These are phyloP conservation scores for Unio delphinus DNA, from an alignment of 2,888 invertebrate species.

Conservation along the genomic window DNA sequence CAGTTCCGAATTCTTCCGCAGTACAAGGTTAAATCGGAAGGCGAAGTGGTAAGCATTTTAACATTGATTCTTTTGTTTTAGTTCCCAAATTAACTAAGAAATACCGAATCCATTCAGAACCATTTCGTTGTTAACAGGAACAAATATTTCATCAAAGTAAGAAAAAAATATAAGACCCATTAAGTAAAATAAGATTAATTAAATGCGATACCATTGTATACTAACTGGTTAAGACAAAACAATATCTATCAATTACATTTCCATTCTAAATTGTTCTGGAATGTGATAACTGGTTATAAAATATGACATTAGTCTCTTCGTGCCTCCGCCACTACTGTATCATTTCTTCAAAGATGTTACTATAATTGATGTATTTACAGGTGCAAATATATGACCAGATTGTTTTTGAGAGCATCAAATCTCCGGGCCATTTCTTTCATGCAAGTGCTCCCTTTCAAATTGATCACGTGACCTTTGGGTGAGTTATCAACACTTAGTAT, in stretches of 20 bases:
- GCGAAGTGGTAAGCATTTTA: conserved; percentile 66
- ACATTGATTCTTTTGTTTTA: neutral
- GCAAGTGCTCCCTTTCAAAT: conserved; percentile 68
- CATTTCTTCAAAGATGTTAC: too few relatives aligned
- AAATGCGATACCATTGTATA: too few relatives aligned
- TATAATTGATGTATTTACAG: conserved; percentile 34
- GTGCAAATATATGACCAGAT: conserved; percentile 71
- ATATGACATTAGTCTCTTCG: too few relatives aligned
- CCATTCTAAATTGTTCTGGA: too few relatives aligned
- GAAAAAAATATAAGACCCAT: too few relatives aligned
- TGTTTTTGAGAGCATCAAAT: conserved; percentile 70
- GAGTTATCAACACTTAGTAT: conserved; percentile 16
- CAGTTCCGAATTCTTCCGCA: conserved; percentile 70
- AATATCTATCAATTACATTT: too few relatives aligned
- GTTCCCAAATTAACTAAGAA: neutral
- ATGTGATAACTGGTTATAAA: too few relatives aligned
- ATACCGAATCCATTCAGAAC: neutral
- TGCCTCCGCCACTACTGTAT: too few relatives aligned
- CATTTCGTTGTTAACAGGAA: too few relatives aligned
- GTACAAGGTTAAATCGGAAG: conserved; percentile 71
- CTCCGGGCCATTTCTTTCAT: conserved; percentile 70
- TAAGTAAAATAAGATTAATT: too few relatives aligned
- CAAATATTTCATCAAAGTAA: too few relatives aligned
- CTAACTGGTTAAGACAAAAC: too few relatives aligned
- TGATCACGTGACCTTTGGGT: conserved; percentile 67